Base-by-base conservation (phyloP, 1,140 invertebrate genomes). In the Diachasma alloeum region DNA sequence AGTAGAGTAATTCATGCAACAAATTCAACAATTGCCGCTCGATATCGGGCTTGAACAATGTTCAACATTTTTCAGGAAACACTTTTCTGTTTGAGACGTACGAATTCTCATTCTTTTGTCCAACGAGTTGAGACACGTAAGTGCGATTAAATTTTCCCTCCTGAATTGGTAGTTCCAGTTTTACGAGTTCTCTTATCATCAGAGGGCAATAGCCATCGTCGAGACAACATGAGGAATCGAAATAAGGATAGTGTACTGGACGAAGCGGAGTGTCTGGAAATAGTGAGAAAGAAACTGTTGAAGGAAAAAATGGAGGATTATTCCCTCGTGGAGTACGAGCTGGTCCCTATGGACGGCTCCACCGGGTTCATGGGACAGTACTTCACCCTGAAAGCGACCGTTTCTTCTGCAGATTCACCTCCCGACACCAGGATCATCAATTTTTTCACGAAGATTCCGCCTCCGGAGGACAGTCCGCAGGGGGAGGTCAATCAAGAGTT, bases 181-280 rank as follows among this genome's bases (percentile, higher is more conserved):
- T 42, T 13, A 42, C 9, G 9, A 42, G 9, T 6, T 42, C 39
- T 4, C 4, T 42, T 42, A 4, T 11, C 66, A 9, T 68, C 66
- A 36, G 13, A 31, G 5, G 6, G 2, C 31, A 68, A 22, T 36
- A 68, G 37, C 10, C 31, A 17, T 36, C 6, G 31, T 22, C n/a
- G 31, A 68, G 37, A 68, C 39, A 24, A 36, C 19, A 22, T 78
- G 76, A 70, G 44, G 46, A 70, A 74, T 68, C n/a, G 26, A n/a
- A 17, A 13, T 24, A 24, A 19, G 17, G 36, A 80, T n/a, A 78
- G 90, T 68, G 83, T 90, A 36, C 75, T 90, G 0, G 88, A 91
- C 31, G 90, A 91, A 69, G 90, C 91, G 75, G 89, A 92, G 78
- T 92, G 92, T 78, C 83, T 91, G 46, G 87, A 90, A 37, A 90